Base-by-base conservation (phyloP, 1,140 invertebrate species). In the Drosophila yakuba region DNA sequence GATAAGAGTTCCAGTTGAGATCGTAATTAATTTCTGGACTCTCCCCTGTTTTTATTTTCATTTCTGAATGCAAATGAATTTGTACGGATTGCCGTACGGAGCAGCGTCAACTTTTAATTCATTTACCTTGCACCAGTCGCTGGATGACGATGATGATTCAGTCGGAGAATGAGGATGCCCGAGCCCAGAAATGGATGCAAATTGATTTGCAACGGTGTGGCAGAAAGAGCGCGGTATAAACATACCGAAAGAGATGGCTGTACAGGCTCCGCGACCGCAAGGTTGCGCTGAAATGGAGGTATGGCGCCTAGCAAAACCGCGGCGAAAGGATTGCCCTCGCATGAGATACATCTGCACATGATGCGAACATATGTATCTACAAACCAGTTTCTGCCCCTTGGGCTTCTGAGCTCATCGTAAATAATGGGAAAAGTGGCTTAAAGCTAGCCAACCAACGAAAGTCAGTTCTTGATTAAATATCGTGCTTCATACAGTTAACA, bases 11-110 rank as follows among this genome's bases (percentile, higher is more conserved):
- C 56, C 52, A 80, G 69, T 55, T 61, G 78, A 71, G 48, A 80
- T 44, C 63, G 69, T 89, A 88, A 89, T 89, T 88, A 89, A 88
- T 88, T 89, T 89, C 66, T 69, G 48, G 60, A 15, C 59, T 52
- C 59, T 60, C 32, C 47, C 35, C 36, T 51, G 28, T 43, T 32
- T 72, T 12, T 32, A 10, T 64, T 41, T 62, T 60, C 32, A 45
- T 28, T 63, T 47, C 63, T 73, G 77, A 88, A 80, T 83, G 76
- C 77, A 89, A 88, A 89, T 84, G 80, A 80, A 78, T 75, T 84
- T 83, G 63, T 68, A 78, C 57, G 64, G 68, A 78, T 59, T 57
- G 54, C 48, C 76, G 32, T 32, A 10, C 32, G 28, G 45, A 66
- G 57, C 62, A 77, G 62, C 58, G 35, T 45, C 50, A 63, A 51